Conservation (phyloP, 1,140 invertebrate species). For the Dendroctonus ponderosae region DNA sequence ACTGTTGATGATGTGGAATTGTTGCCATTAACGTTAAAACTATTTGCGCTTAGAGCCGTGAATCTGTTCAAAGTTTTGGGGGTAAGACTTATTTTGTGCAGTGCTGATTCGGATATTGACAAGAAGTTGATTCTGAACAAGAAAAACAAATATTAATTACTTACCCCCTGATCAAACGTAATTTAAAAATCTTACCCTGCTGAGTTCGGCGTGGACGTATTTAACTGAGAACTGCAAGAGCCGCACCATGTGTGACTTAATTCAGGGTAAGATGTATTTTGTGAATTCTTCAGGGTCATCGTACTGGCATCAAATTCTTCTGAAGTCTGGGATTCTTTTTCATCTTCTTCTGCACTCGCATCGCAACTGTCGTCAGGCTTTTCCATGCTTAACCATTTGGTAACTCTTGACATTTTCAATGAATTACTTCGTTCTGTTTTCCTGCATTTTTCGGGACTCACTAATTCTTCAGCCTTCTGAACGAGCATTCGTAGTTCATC, state of each 20-base stretch:
- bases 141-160: background rate
- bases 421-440: conserved; percentile 43
- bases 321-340: conserved; percentile 70
- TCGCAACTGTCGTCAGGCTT: conserved; percentile 63
- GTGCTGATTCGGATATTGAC: conserved; percentile 83
- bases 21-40: conserved; percentile 51
- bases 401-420: conserved; percentile 63
- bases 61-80: conserved; percentile 52
- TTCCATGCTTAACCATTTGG: conserved; percentile 59
- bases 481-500: conserved; percentile 65
- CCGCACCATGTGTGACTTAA: conserved; percentile 73
- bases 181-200: conserved; percentile 31
- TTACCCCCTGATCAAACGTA: background rate
- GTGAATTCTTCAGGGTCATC: conserved; percentile 60
- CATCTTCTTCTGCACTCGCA: conserved; percentile 86
- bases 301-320: conserved; percentile 70
- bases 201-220: conserved; percentile 22
- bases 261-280: conserved; percentile 56
- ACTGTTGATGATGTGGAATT: conserved; percentile 64
- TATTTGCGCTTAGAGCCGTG: conserved; percentile 53
- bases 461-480: conserved; percentile 69
- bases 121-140: conserved; percentile 54
- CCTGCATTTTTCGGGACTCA: conserved; percentile 56
- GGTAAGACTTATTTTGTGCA: conserved; percentile 65
- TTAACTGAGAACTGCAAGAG: conserved; percentile 72